These are phyloP conservation scores for Lypha dubia DNA, from an alignment of 2,888 invertebrate genomes.

Conservation along the genomic window DNA sequence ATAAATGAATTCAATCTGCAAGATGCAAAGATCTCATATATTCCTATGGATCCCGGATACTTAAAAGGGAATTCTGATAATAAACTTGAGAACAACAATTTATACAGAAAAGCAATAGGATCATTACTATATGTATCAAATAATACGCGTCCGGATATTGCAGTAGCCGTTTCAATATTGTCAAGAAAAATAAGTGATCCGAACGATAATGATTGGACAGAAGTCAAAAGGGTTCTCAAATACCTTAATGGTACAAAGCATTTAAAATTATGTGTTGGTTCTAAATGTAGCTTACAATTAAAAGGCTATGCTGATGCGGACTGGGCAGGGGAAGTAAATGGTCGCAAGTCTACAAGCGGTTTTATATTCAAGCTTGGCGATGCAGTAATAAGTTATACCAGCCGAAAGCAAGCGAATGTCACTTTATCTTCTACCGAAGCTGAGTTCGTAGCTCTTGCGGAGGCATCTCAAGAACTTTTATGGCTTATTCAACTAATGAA, in stretches of 20 bases:
- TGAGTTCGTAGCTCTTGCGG: too few species aligned
- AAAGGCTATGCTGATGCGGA: slow-evolving; percentile 6
- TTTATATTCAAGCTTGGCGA: too few species aligned
- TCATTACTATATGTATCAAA: slow-evolving; percentile 32
- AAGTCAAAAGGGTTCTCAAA: slow-evolving; percentile 28
- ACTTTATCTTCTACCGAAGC: slow-evolving; percentile 18
- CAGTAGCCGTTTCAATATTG: too few species aligned
- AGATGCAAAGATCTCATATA: slow-evolving; percentile 28
- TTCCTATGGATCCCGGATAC: slow-evolving; percentile 48
- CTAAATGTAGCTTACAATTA: background rate
- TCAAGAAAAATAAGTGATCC: slow-evolving; percentile 26
- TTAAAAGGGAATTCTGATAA: slow-evolving; percentile 4
- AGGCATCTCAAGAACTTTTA: slow-evolving; percentile 37
- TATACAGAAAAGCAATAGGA: slow-evolving; percentile 24
- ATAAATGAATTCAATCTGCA: slow-evolving; percentile 24
- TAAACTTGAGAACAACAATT: slow-evolving; percentile 18
- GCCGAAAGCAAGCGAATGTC: slow-evolving; percentile 16
- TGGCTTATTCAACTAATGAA: slow-evolving; percentile 32
- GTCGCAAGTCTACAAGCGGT: too few species aligned
- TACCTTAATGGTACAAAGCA: slow-evolving; percentile 31
- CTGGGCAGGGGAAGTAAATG: too few species aligned
- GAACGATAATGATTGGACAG: slow-evolving; percentile 9
- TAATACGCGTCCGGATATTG: too few species aligned
- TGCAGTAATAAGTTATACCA: background rate
- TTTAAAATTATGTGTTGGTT: slow-evolving; percentile 52